These are phyloP conservation scores for Xanthia icteritia DNA, from an alignment of 2,888 invertebrate species.

Conservation along the genomic window DNA sequence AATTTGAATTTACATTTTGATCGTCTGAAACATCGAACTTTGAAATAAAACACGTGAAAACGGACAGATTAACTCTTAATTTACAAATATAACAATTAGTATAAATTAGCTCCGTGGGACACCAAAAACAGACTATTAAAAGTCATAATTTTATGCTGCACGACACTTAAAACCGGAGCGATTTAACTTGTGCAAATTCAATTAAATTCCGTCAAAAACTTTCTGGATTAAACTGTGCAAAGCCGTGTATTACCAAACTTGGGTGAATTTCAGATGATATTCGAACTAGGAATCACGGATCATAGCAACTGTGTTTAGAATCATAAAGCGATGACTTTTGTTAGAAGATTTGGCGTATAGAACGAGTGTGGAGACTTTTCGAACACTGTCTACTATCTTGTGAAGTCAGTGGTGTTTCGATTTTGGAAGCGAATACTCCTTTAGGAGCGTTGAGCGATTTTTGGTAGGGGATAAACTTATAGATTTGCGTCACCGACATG, in stretches of 20 bases:
- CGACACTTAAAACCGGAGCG: slow-evolving; percentile 34
- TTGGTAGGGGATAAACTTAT: too few relatives aligned
- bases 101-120: background rate
- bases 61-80: too few relatives aligned
- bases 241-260: slow-evolving; percentile 35
- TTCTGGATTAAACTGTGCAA: slow-evolving; percentile 40
- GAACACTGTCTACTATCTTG: background rate
- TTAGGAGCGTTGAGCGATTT: too few relatives aligned
- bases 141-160: slow-evolving; percentile 45
- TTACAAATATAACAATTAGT: too few relatives aligned
- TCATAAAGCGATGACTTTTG: slow-evolving; percentile 35
- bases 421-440: background rate
- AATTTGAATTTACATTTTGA: too few relatives aligned
- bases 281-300: slow-evolving; percentile 40
- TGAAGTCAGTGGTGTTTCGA: background rate
- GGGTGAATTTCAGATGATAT: slow-evolving; percentile 57
- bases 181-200: slow-evolving; percentile 44
- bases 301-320: slow-evolving; percentile 34
- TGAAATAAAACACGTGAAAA: too few relatives aligned
- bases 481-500: too few relatives aligned
- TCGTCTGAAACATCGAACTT: too few relatives aligned
- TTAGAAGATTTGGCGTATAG: slow-evolving; percentile 3
- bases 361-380: background rate
- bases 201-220: slow-evolving; percentile 52
- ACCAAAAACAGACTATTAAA: slow-evolving; percentile 30